A percentile compares a stretch with the other conserved stretches of the same genome.
phyloP scores from a whole-genome alignment of 2,113 vertebrate genomes.

The Opisthocomus hoazin region DNA sequence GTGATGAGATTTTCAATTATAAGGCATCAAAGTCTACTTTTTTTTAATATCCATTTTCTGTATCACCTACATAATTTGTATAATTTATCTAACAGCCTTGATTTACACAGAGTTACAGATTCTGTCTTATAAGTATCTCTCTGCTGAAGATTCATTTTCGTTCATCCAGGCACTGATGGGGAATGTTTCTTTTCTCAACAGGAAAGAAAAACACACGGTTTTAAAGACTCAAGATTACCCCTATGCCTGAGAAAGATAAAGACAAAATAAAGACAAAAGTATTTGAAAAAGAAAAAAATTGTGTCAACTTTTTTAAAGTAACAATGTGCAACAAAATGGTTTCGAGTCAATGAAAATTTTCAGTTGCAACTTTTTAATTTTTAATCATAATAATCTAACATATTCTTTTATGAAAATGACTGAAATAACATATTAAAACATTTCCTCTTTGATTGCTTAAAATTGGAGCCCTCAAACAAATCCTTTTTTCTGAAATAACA shows the following conservation, averaged over 20 bases:
- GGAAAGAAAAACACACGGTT: neutral
- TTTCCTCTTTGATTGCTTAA: neutral
- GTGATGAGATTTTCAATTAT: neutral
- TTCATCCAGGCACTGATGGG: neutral
- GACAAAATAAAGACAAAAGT: neutral
- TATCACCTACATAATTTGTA: neutral
- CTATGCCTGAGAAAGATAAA: neutral
- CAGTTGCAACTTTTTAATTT: neutral
- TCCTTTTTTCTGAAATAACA: neutral
- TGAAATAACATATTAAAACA: neutral
- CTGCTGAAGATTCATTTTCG: neutral
- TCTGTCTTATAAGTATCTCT: neutral
- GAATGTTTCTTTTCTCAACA: neutral
- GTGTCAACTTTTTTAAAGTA: neutral
- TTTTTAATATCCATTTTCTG: neutral
- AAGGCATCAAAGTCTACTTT: neutral
- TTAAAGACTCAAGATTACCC: rapidly evolving
- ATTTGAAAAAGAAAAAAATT: neutral
- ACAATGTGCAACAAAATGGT: rapidly evolving
- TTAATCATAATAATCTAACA: neutral
- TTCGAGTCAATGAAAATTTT: neutral
- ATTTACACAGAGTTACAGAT: neutral
- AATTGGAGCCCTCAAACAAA: neutral
- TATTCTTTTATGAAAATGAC: neutral
- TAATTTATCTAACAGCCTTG: neutral